phyloP scores from a whole-genome alignment of 2,797 vertebrate species.

The Poeciliopsis presidionis region DNA sequence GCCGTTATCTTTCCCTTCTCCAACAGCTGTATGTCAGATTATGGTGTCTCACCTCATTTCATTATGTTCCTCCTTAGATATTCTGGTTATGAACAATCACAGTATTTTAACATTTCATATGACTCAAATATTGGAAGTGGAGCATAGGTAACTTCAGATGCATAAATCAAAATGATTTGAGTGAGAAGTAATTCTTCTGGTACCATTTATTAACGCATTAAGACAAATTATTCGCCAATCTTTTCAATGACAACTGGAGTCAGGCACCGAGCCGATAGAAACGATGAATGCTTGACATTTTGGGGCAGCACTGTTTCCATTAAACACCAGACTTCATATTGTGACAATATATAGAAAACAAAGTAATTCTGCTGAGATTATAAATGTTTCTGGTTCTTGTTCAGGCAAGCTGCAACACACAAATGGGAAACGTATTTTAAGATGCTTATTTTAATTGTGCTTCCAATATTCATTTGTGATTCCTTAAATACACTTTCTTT shows the following conservation, averaged over 20 bases:
- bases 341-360: background rate
- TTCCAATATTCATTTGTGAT: background rate
- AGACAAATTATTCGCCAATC: background rate
- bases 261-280: background rate
- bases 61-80: background rate
- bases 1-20: background rate
- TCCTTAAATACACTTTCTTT: background rate
- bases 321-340: background rate
- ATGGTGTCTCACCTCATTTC: background rate
- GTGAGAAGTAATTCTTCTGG: background rate
- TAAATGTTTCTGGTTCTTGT: background rate
- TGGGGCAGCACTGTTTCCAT: background rate
- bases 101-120: background rate
- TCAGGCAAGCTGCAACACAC: background rate
- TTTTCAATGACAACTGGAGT: background rate
- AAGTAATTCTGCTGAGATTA: background rate
- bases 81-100: background rate
- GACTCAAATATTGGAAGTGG: background rate
- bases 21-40: background rate
- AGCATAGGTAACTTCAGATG: background rate
- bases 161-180: background rate
- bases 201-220: background rate
- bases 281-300: background rate
- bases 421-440: background rate
- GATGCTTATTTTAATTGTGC: background rate